These are phyloP conservation scores for Zosterops japonicus DNA, from an alignment of 2,113 vertebrate genomes.

Conservation along the genomic window DNA sequence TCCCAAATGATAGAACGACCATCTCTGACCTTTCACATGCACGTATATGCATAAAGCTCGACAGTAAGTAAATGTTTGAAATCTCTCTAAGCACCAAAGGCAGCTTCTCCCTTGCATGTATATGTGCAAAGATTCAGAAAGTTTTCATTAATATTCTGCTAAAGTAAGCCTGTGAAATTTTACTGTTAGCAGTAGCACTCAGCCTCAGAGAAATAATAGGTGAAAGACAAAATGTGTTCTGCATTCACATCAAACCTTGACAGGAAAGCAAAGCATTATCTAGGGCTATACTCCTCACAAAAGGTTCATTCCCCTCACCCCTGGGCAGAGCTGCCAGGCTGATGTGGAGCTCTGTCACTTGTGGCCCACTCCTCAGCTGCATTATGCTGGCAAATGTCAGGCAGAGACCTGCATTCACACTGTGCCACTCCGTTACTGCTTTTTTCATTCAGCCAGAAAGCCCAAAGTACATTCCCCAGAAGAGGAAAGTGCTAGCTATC, in stretches of 20 bases:
- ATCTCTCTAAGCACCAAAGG: conserved; percentile 31
- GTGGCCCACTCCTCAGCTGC: background rate
- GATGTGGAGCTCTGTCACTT: background rate
- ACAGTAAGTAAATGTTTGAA: conserved; percentile 62
- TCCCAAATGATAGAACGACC: conserved; percentile 52
- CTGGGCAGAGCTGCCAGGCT: background rate
- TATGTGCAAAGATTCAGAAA: conserved; percentile 40
- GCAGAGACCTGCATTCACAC: background rate
- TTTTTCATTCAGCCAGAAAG: background rate
- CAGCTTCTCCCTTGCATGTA: background rate
- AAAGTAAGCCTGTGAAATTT: conserved; percentile 34
- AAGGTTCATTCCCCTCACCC: background rate
- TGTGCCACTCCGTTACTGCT: background rate
- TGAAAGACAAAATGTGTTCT: conserved; percentile 24
- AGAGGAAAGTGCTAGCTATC: background rate
- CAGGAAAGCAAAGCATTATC: background rate
- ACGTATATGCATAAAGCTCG: background rate
- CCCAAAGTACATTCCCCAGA: background rate
- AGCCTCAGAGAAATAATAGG: conserved; percentile 32
- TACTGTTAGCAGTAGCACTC: conserved; percentile 12
- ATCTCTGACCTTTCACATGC: conserved; percentile 58
- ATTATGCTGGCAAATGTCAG: background rate
- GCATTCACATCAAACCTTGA: background rate
- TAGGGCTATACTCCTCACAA: background rate
- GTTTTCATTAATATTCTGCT: conserved; percentile 59